Base-by-base conservation (phyloP, 2,888 invertebrate species). In the Patella depressa region DNA sequence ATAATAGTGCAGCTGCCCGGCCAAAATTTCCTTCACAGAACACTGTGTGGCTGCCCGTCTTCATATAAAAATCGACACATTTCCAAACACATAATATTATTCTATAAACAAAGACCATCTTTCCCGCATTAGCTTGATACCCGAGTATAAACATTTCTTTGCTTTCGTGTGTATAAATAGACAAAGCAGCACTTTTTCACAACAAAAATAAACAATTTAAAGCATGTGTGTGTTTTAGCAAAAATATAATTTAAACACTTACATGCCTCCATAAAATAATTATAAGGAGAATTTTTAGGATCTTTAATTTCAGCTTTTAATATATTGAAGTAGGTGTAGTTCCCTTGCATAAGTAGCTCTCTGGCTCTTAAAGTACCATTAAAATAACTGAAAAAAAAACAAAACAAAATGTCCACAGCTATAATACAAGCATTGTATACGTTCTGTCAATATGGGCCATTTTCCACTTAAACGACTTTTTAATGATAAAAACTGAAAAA, bases 241-340 rank as follows among this genome's bases (percentile, higher is more conserved):
- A 45, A 45, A 45, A 9, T 45, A 45, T 45, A 45, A 45, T 45
- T 45, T 9, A 45, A 45, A 45, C 65, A 85, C 89, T 86, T 84
- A 89, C 89, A 89, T n/a, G 89, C 89, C 80, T 89, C 89, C 89
- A 89, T 89, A 75, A 89, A 89, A 81, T 89, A 89, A 77, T 86
- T 87, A 76, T 80, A 84, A 17, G 86, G 84, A 71, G 84, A 82
- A 75, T 85, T 79, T 78, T 79, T 81, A 12, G 82, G 74, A 75
- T 85, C 82, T 81, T 86, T 86, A 73, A 89, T 86, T 73, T 88
- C 86, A 15, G 85, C 83, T 29, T 88, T 79, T 53, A 88, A 83
- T 53, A 87, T 74, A 74, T 86, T 85, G 75, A 88, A 88, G 45
- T 84, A 81, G 14, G 88, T 86, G 74, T 85, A 86, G 77, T 89